Conservation (phyloP, 1,140 invertebrate species). For the Goniozus legneri region DNA sequence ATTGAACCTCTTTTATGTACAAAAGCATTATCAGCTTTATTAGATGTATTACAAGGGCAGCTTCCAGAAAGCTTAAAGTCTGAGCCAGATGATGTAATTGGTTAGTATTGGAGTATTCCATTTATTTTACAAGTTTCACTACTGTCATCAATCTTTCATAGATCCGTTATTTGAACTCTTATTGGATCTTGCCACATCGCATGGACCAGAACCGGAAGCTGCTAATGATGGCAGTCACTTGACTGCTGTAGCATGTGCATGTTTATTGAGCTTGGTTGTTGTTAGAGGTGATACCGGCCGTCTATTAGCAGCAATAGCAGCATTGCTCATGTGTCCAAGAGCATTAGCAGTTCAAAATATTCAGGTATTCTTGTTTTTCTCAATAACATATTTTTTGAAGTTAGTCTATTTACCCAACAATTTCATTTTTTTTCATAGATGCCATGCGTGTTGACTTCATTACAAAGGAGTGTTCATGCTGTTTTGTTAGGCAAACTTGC, state of each 20-base stretch:
- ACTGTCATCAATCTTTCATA: slow-evolving; percentile 36
- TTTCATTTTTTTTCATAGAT: slow-evolving; percentile 58
- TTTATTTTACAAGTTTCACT: background rate
- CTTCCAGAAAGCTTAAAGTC: slow-evolving; percentile 77
- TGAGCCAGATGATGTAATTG: slow-evolving; percentile 71
- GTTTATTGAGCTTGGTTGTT: slow-evolving; percentile 86
- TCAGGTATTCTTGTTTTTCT: slow-evolving; percentile 55
- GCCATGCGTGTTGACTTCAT: slow-evolving; percentile 77
- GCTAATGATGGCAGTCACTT: slow-evolving; percentile 65
- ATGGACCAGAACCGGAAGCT: slow-evolving; percentile 58
- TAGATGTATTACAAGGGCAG: slow-evolving; percentile 90
- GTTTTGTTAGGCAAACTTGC: slow-evolving; percentile 80
- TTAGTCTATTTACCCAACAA: background rate
- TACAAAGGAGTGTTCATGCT: slow-evolving; percentile 87
- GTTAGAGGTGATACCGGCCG: slow-evolving; percentile 91
- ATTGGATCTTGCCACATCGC: slow-evolving; percentile 72
- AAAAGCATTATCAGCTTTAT: slow-evolving; percentile 78
- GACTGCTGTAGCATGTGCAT: slow-evolving; percentile 84
- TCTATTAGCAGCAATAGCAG: slow-evolving; percentile 79
- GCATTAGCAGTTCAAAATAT: slow-evolving; percentile 75
- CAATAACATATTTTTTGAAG: background rate
- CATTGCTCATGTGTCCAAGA: slow-evolving; percentile 82
- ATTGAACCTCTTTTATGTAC: slow-evolving; percentile 82
- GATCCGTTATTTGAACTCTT: slow-evolving; percentile 77
- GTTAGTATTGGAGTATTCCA: slow-evolving; percentile 43